A percentile compares a stretch with the other conserved stretches of the same genome.
Conservation (phyloP, 2,888 invertebrate genomes). For the Resseliella maxima region DNA sequence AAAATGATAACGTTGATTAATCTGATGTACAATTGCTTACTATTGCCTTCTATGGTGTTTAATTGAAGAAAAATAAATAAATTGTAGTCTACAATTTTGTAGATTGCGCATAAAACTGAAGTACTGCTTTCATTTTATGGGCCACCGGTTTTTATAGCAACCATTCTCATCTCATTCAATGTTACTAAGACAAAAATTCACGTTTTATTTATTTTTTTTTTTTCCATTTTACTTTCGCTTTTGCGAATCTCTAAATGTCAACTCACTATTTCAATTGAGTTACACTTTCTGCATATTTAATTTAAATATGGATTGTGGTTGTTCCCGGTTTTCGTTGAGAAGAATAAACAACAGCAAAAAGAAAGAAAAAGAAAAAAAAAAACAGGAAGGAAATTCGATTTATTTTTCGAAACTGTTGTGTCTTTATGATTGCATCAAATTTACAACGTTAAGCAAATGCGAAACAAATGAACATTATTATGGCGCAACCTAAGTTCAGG, state of each 20-base stretch:
- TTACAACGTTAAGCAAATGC: neutral
- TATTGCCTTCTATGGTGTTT: neutral
- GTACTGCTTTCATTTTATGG: neutral
- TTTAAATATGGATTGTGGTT: neutral
- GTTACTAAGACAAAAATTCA: neutral
- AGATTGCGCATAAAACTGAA: neutral
- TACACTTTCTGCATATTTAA: neutral
- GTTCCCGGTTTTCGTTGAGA: neutral
- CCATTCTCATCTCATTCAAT: neutral
- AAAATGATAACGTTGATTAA: constrained; percentile 17
- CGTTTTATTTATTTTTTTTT: neutral
- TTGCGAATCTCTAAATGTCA: neutral
- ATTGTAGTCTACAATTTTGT: no score
- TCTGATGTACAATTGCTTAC: neutral
- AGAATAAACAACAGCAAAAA: no score
- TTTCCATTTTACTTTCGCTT: constrained; percentile 19
- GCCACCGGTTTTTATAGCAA: neutral
- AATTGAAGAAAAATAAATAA: neutral
- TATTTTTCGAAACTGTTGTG: neutral
- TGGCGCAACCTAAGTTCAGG: constrained; percentile 25
- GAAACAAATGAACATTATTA: neutral
- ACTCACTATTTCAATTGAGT: neutral
- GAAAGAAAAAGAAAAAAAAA: no score
- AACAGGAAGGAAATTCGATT: neutral
- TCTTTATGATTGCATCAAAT: neutral